Base-by-base conservation (phyloP, 2,888 invertebrate species). In the Cataglyphis livida region DNA sequence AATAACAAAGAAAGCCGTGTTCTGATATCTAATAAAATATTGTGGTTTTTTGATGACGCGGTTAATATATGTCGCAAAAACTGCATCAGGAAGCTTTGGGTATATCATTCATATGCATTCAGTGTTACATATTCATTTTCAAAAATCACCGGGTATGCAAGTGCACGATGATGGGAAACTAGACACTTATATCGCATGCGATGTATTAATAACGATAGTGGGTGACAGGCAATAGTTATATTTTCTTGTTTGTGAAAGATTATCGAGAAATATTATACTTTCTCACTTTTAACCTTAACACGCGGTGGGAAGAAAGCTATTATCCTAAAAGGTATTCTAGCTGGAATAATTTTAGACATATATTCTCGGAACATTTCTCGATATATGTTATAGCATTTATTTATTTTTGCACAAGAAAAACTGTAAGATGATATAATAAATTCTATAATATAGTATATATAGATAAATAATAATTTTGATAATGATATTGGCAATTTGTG, bases 11-110 rank as follows among this genome's bases (percentile, higher is more conserved):
- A 18, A 48, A 7, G 7, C 35, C 18, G 44, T 35, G 32, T 62
- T 28, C 38, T 38, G 76, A n/a, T 38, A 65, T 15, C 21, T 78
- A n/a, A 70, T 59, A 70, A 70, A 68, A 78, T 35, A 70, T 21
- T 35, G 15, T 32, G 44, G n/a, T 44, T 59, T 70, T 78, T 78
- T 32, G 57, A 57, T 57, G 41, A 68, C 18, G 18, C 12, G 21
- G 44, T 68, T 59, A 78, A 78, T 68, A 59, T 7, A 59, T 7
- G 18, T 59, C 12, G 32, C 57, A 57, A 57, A 68, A 78, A 28
- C n/a, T 65, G 65, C 68, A 59, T 59, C 41, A 68, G 28, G 44
- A 15, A n/a, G 32, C 21, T 57, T 57, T n/a, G 28, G 51, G 28
- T 28, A 25, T 51, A 21, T 64, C n/a, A 18, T 21, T 9, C 21